Conservation (phyloP, 2,888 invertebrate species). For the Phaonia tiefii region DNA sequence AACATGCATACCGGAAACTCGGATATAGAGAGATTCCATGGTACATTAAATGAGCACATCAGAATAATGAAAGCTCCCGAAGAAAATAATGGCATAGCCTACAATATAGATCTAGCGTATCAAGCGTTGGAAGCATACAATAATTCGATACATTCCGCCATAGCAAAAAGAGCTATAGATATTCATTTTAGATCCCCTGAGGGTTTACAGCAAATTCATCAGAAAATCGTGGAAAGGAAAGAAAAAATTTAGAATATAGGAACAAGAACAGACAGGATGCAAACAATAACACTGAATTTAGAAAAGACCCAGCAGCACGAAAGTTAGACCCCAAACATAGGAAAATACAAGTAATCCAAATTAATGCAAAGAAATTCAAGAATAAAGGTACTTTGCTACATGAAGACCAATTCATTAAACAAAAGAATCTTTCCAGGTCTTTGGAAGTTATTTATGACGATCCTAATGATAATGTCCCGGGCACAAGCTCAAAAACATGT, state of each 20-base stretch:
- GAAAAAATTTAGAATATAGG: too few relatives aligned
- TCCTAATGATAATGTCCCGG: constrained; percentile 15
- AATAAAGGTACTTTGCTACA: background rate
- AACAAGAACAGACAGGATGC: too few relatives aligned
- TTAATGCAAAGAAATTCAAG: too few relatives aligned
- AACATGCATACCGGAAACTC: constrained; percentile 14
- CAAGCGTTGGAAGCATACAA: background rate
- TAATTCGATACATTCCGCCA: constrained; percentile 6
- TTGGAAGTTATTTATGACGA: constrained; percentile 22
- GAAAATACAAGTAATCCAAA: background rate
- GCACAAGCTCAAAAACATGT: background rate
- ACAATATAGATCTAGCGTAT: constrained; percentile 5
- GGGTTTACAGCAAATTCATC: background rate
- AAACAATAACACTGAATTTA: constrained; percentile 1
- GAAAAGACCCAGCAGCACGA: too few relatives aligned
- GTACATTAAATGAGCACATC: constrained; percentile 21
- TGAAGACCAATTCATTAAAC: constrained; percentile 16
- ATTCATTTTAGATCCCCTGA: background rate
- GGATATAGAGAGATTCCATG: constrained; percentile 21
- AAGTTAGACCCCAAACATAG: background rate
- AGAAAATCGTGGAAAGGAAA: too few relatives aligned
- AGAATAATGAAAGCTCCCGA: constrained; percentile 3
- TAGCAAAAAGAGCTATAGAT: too few relatives aligned
- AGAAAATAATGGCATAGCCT: constrained; percentile 3
- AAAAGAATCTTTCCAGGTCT: constrained; percentile 14